Conservation (phyloP, 1,140 invertebrate species). For the Cydia fagiglandana region DNA sequence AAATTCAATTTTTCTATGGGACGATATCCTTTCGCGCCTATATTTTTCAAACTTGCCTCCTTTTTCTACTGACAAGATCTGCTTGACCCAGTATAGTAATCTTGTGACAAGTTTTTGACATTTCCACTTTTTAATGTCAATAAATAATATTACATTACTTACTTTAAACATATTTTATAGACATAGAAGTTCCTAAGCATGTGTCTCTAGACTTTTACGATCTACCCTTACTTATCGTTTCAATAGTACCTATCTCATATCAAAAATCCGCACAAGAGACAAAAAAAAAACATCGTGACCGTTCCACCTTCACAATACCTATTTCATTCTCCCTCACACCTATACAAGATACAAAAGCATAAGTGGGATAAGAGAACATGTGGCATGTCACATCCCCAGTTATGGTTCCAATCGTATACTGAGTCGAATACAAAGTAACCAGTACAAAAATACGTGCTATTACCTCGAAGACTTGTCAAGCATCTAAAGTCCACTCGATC, state of each 20-base stretch:
- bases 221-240: background rate
- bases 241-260: background rate
- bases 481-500: background rate
- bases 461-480: background rate
- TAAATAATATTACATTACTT: no score
- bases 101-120: no score
- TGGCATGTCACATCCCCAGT: constrained; percentile 62
- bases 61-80: no score
- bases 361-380: constrained; percentile 47
- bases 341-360: constrained; percentile 14
- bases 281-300: constrained; percentile 43
- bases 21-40: no score
- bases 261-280: constrained; percentile 1
- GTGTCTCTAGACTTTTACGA: no score
- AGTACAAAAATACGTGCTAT: background rate
- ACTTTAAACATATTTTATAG: no score
- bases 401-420: background rate
- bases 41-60: no score
- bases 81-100: no score
- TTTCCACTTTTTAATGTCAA: no score
- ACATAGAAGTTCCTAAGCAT: no score
- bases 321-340: constrained; percentile 44
- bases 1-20: no score
- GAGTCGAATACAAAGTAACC: background rate
- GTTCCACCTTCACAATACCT: constrained; percentile 64